Evolutionary conservation across 1,140 invertebrate species (phyloP).

Genomic region (Batillaria attramentaria): DNA sequence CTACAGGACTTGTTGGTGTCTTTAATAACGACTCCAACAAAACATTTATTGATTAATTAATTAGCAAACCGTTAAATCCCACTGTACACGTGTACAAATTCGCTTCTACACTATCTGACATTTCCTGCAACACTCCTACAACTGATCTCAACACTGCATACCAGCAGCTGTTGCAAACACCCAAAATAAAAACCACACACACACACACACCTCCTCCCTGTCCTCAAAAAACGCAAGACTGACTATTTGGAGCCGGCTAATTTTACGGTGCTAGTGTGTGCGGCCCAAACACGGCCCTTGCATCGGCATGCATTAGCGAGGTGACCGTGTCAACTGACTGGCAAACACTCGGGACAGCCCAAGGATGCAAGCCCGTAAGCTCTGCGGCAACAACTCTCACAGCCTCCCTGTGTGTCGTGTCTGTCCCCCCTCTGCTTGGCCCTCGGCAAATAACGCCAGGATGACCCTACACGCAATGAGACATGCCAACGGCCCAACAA

Average conservation of each 20-base stretch:
- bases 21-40: too few species aligned
- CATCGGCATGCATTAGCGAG: neutral
- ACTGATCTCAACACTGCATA: too few species aligned
- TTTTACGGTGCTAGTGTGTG: neutral
- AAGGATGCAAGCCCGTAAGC: too few species aligned
- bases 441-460: neutral
- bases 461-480: neutral
- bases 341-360: neutral
- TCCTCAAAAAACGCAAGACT: neutral
- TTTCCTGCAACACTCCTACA: too few species aligned
- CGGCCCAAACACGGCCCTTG: neutral
- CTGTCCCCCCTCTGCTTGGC: neutral
- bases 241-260: neutral
- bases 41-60: too few species aligned
- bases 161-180: too few species aligned
- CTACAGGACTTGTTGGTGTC: too few species aligned
- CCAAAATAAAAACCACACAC: neutral
- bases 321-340: conserved; percentile 14
- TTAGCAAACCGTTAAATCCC: too few species aligned
- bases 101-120: too few species aligned
- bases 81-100: too few species aligned
- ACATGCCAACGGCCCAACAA: neutral
- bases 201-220: conserved; percentile 7
- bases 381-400: too few species aligned
- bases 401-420: neutral